Evolutionary conservation across 1,140 invertebrate genomes (phyloP).

Genomic region (Neuroterus valhalla): DNA sequence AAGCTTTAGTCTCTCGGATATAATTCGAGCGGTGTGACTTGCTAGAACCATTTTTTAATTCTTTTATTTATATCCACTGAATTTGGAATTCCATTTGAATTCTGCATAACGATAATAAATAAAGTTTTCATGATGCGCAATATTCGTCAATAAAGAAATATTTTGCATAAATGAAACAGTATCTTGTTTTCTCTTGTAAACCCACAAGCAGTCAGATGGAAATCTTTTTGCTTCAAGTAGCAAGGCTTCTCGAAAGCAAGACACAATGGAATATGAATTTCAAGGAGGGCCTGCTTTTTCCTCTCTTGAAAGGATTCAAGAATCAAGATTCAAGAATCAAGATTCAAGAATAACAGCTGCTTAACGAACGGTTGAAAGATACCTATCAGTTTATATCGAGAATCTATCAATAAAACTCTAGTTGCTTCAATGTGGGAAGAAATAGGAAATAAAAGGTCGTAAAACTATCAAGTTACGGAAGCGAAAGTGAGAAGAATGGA

Average conservation of each 20-base stretch:
- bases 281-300: conserved; percentile 23
- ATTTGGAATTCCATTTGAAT: too few relatives aligned
- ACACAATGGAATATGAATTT: conserved; percentile 28
- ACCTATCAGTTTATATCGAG: conserved; percentile 6
- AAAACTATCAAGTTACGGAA: not conserved
- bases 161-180: not conserved
- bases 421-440: not conserved
- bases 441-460: not conserved
- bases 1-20: too few relatives aligned
- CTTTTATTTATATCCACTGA: too few relatives aligned
- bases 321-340: conserved; percentile 25
- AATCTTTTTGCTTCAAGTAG: conserved; percentile 27
- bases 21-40: too few relatives aligned
- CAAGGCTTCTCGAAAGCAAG: conserved; percentile 18
- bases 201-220: conserved; percentile 10
- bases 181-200: conserved; percentile 21
- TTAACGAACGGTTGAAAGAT: conserved; percentile 23
- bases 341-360: conserved; percentile 29
- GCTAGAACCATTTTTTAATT: too few relatives aligned
- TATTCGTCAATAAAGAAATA: not conserved
- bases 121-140: too few relatives aligned
- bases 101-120: too few relatives aligned
- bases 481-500: too few relatives aligned
- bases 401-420: conserved; percentile 9
- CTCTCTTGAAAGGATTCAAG: conserved; percentile 28